phyloP scores from a whole-genome alignment of 1,140 invertebrate species.

The Caenorhabditis brenneri region DNA sequence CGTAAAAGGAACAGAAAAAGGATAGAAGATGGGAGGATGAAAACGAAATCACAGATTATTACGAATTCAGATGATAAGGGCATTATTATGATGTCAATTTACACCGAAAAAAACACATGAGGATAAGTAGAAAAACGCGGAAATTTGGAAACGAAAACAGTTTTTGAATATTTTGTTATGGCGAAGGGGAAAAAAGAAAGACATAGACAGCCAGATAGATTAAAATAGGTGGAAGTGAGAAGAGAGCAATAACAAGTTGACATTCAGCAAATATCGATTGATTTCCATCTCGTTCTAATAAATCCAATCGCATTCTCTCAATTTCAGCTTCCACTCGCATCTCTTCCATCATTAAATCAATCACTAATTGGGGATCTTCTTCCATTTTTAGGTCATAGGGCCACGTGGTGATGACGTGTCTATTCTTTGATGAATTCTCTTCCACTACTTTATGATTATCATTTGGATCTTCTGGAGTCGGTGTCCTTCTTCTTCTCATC shows the following conservation, averaged over 20 bases:
- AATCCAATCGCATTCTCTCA: slow-evolving; percentile 2
- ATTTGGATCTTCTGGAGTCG: slow-evolving; percentile 34
- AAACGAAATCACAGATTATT: not conserved
- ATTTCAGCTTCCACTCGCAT: slow-evolving; percentile 36
- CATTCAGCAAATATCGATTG: slow-evolving; percentile 29
- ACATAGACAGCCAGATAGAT: slow-evolving; percentile 30
- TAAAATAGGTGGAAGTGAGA: slow-evolving; percentile 39
- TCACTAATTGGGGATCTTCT: slow-evolving; percentile 36
- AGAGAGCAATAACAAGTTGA: slow-evolving; percentile 35
- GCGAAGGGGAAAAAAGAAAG: not conserved
- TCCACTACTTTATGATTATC: not conserved
- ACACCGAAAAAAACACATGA: slow-evolving; percentile 3
- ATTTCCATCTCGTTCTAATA: not conserved
- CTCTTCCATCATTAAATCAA: slow-evolving; percentile 33
- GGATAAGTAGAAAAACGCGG: slow-evolving; percentile 15
- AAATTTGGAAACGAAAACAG: not conserved
- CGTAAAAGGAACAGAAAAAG: not conserved
- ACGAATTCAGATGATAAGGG: not conserved
- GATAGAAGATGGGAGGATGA: not conserved
- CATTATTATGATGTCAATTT: slow-evolving; percentile 5
- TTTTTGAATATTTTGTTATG: not conserved
- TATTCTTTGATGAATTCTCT: not conserved
- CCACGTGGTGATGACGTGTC: slow-evolving; percentile 27
- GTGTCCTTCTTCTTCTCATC: slow-evolving; percentile 41
- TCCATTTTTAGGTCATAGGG: slow-evolving; percentile 2